Evolutionary conservation across 92 coral and sea anemone genomes (phyloP), one percentile per base, ranked within the genome.

Genomic region (Zoanthus gigantus): DNA sequence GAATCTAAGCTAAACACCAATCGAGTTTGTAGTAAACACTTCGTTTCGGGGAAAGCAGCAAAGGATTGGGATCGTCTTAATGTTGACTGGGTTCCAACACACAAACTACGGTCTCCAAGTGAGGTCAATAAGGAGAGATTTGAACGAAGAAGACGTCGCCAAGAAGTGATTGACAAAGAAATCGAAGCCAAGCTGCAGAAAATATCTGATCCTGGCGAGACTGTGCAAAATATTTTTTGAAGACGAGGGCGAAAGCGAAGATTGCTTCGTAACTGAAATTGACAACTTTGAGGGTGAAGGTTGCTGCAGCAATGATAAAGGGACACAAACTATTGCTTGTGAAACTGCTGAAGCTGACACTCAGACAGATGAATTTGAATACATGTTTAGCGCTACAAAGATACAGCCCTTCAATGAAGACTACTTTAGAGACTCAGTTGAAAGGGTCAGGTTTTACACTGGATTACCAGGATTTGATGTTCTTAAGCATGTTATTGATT

Each of bases 301-400:
- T 50, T 50, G 54, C 54, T 50, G 54, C 54, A 57, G 65, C 65
- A 57, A 57, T 4, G 18, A 57, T 16, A 57, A 57, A 57, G 65
- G 17, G 18, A 57, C 65, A 57, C 65, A 57, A 16, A 57, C 65
- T 12, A 4, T 16, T 57, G 18, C 4, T 57, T 16, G 17, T 12
- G 18, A 57, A 57, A 57, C 65, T 16, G 65, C 65, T 57, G 16
- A 57, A 12, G 18, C 65, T 16, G 65, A 57, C 16, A 57, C 18
- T 12, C 65, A 57, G 45, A 89, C 83, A 14, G 88, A 83, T 45
- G 82, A 88, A 52, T 81, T 72, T 45, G 88, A 88, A 28, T 87
- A 87, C 78, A 87, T 87, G 90, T 87, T 87, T 69, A 50, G 79
- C 23, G 78, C 67, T 3, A 42, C 72, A 45, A 83, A 83, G 31